Evolutionary conservation across 2,888 invertebrate species (phyloP), one percentile per base, ranked within the genome.

Genomic region (Tenodera sinensis): DNA sequence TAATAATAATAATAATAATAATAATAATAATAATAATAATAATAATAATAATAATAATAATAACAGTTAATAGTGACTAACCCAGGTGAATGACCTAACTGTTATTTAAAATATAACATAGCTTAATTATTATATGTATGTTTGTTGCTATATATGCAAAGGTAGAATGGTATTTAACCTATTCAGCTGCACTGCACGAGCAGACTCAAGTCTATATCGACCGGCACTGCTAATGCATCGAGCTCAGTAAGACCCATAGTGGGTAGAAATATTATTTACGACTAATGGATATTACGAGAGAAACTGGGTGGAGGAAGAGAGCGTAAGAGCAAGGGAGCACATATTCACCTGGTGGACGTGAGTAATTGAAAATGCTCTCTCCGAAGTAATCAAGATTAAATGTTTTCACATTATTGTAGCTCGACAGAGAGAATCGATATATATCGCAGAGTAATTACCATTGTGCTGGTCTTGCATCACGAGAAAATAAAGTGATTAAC

Each of bases 401-500:
- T 28, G 84, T 84, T 84, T 84, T 28, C 28, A 34, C 28, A 84
- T 28, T 84, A 25, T 28, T 25, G 30, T 25, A n/a, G 20, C 34
- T 34, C 42, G 25, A 30, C 25, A 34, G 54, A 71, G 54, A 25
- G 54, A 71, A 71, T 71, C 54, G 54, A 71, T 71, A 71, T 71
- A 71, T 71, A 71, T 71, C 54, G 54, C 54, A 71, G 54, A 71
- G 54, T 71, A 71, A 71, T 71, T 71, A 71, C 54, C 54, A 71
- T 71, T 71, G 54, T 71, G 54, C 54, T 71, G 54, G 54, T 71
- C 54, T 71, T 71, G 54, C 54, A 71, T 71, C 54, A 71, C 54
- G 54, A 71, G 54, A 71, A 84, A 84, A 84, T 84, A 84, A 84
- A 84, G 84, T 84, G 84, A 84, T 84, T 84, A 84, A 84, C 42